Evolutionary conservation across 2,113 vertebrate species (phyloP).

Genomic region (Perognathus longimembris): DNA sequence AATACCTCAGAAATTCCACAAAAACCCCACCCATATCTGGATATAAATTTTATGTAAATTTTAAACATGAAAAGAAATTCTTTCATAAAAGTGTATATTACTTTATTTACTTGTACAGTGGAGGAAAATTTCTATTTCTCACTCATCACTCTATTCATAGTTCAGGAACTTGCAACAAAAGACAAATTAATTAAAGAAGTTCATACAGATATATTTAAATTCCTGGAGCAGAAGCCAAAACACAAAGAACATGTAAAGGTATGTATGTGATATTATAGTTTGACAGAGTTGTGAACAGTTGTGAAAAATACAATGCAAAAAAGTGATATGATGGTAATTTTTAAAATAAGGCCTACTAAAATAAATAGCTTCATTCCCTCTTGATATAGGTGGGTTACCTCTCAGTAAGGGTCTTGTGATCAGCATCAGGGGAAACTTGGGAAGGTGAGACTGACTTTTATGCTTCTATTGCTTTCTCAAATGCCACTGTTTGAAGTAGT

Average conservation of each 20-base stretch:
- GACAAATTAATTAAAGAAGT: background rate
- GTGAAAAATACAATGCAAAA: background rate
- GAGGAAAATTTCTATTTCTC: background rate
- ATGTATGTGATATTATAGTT: background rate
- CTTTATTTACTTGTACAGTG: background rate
- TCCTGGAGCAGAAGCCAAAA: background rate
- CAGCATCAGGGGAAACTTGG: background rate
- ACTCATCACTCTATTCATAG: background rate
- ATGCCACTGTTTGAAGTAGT: background rate
- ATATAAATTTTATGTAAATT: background rate
- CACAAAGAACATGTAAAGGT: background rate
- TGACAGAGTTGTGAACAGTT: background rate
- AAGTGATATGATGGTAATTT: too few relatives aligned
- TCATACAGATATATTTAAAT: background rate
- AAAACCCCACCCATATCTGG: background rate
- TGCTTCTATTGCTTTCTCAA: background rate
- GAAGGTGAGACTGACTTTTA: background rate
- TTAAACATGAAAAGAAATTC: background rate
- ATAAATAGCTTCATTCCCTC: background rate
- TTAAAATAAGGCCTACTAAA: too few relatives aligned
- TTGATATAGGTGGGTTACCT: too few relatives aligned
- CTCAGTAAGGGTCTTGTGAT: background rate
- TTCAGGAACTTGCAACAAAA: background rate
- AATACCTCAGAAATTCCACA: background rate
- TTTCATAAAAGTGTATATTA: background rate